Conservation (phyloP, 2,888 invertebrate genomes). For the Lamellibrachia columna region DNA sequence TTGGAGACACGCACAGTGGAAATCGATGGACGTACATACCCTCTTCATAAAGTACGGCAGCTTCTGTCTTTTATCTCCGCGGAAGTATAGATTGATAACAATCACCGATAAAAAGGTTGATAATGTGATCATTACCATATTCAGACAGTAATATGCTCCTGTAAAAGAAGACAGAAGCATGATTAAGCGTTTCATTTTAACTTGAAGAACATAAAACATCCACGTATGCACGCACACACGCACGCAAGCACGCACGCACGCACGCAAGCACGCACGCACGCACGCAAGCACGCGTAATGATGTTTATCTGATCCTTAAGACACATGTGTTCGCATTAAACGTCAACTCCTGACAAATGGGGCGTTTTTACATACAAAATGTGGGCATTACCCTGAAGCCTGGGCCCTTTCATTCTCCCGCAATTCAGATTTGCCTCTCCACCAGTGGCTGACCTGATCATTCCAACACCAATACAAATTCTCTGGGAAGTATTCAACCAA, state of each 20-base stretch:
- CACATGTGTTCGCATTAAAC: no score
- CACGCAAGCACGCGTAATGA: not conserved
- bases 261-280: no score
- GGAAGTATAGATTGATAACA: slow-evolving; percentile 65
- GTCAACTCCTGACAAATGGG: no score
- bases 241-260: not conserved
- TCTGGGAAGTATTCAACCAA: not conserved
- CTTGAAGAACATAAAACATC: not conserved
- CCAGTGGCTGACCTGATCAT: not conserved
- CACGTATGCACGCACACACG: not conserved
- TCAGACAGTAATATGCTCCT: slow-evolving; percentile 66
- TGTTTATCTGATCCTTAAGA: not conserved
- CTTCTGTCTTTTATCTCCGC: slow-evolving; percentile 59
- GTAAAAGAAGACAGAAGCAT: slow-evolving; percentile 32
- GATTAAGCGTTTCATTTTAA: not conserved
- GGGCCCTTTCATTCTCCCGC: no score
- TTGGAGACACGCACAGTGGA: not conserved
- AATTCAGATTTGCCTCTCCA: no score
- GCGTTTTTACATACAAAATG: no score
- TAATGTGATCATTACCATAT: slow-evolving; percentile 66
- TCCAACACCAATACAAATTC: not conserved
- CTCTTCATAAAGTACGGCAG: slow-evolving; percentile 48
- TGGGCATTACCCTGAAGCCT: no score
- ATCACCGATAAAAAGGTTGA: slow-evolving; percentile 65
- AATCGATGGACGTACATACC: not conserved